Evolutionary conservation across 92 coral and sea anemone genomes (phyloP), one percentile per base, ranked within the genome.

Genomic region (Bergia sp.): DNA sequence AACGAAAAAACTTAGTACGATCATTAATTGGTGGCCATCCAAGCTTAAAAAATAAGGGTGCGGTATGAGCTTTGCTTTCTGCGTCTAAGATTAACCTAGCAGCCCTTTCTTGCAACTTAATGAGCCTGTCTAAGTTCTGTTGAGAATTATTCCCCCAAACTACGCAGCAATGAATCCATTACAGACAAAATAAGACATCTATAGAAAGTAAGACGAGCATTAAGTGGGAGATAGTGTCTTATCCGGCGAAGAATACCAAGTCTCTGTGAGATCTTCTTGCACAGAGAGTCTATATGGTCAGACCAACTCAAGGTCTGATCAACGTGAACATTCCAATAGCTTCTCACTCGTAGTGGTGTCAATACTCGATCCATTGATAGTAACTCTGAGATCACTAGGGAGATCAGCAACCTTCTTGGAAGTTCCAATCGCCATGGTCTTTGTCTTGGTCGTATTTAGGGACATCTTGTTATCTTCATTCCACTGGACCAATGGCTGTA

Each of bases 151-250:
- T 79, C 42, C 61, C 61, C 82, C 57, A 79, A 16, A 76, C 90
- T 55, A 87, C 84, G n/a, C 90, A 87, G 69, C 83, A 76, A 55
- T 87, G 29, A 87, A 40, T 87, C 84, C 90, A 87, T 87, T 16
- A 76, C 11, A 7, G 76, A 87, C 4, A 76, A 50, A 39, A 87
- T 37, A 1, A 87, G 43, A 77, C 89, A 86, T 42, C 45, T 42
- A 49, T 86, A 86, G 42, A 86, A 74, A n/a, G 49, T 49, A 29
- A 76, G 72, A 9, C 76, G 83, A 36, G 90, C 84, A 8, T 76
- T 76, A 29, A 75, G 45, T 10, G 90, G 90, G n/a, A 87, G 90
- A 55, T 57, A 61, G 38, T 87, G 90, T 77, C 90, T 53, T 4
- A 87, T 87, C 21, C 72, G 82, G 37, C 89, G 80, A 23, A 86